phyloP scores from a whole-genome alignment of 1,140 invertebrate genomes.

The Pogonomyrmex barbatus region DNA sequence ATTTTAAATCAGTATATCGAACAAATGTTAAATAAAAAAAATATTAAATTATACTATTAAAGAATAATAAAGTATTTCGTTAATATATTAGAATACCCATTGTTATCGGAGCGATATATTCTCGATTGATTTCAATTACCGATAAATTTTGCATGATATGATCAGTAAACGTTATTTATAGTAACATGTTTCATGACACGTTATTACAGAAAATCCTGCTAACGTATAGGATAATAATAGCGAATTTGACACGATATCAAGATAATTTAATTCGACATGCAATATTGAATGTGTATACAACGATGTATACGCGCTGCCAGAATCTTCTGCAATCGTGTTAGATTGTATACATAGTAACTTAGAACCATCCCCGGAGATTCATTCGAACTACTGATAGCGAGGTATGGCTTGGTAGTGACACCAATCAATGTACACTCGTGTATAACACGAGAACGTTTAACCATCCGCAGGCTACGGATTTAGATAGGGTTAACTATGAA shows the following conservation, averaged over 20 bases:
- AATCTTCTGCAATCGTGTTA: slow-evolving; percentile 24
- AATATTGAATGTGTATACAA: slow-evolving; percentile 37
- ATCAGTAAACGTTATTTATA: slow-evolving; percentile 39
- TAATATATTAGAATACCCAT: not conserved
- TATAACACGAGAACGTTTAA: slow-evolving; percentile 70
- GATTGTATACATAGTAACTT: slow-evolving; percentile 17
- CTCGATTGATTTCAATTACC: slow-evolving; percentile 11
- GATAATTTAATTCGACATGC: slow-evolving; percentile 51
- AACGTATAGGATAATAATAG: slow-evolving; percentile 33
- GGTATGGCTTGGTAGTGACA: slow-evolving; percentile 58
- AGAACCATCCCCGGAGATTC: slow-evolving; percentile 53
- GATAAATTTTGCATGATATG: slow-evolving; percentile 40
- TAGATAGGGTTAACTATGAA: slow-evolving; percentile 77
- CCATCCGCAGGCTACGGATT: slow-evolving; percentile 74
- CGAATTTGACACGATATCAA: slow-evolving; percentile 31
- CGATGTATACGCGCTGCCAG: not conserved
- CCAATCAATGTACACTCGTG: slow-evolving; percentile 69
- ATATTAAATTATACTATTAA: not conserved
- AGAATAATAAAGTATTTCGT: not conserved
- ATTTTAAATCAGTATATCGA: not conserved
- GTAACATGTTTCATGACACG: slow-evolving; percentile 17
- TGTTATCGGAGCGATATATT: not conserved
- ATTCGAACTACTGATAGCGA: slow-evolving; percentile 61
- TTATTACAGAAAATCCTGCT: slow-evolving; percentile 47
- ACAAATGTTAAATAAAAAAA: not conserved